A percentile compares a stretch with the other conserved stretches of the same genome.
Evolutionary conservation across 2,113 vertebrate genomes (phyloP).

Genomic region (Xenopus borealis): DNA sequence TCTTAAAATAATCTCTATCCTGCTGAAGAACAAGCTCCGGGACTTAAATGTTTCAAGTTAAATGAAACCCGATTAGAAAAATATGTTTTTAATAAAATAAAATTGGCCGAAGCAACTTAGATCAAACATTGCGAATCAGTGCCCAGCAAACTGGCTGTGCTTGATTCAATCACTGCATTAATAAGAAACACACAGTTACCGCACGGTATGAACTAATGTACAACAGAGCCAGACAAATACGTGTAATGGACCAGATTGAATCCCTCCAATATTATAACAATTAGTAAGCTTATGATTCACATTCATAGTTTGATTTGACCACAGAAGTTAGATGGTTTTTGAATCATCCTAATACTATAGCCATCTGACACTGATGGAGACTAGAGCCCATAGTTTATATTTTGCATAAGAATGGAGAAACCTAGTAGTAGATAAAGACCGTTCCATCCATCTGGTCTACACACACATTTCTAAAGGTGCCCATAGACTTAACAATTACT

Average conservation of each 20-base stretch:
- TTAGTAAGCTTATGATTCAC: neutral
- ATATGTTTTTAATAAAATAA: slow-evolving; percentile 55
- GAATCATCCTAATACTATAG: too few species aligned
- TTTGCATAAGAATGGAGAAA: too few species aligned
- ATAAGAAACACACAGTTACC: slow-evolving; percentile 47
- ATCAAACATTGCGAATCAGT: slow-evolving; percentile 56
- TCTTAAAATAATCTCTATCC: slow-evolving; percentile 7
- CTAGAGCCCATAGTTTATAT: too few species aligned
- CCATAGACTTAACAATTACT: too few species aligned
- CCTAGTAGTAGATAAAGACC: too few species aligned
- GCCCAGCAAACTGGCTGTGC: slow-evolving; percentile 47
- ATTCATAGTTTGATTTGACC: neutral
- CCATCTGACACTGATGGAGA: too few species aligned
- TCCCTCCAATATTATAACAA: slow-evolving; percentile 7
- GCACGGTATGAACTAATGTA: slow-evolving; percentile 32
- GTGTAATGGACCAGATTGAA: slow-evolving; percentile 16
- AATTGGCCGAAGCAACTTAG: slow-evolving; percentile 49
- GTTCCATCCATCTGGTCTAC: too few species aligned
- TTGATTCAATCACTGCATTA: slow-evolving; percentile 56
- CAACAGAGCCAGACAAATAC: slow-evolving; percentile 30
- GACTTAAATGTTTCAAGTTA: slow-evolving; percentile 63
- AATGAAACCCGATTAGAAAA: slow-evolving; percentile 56
- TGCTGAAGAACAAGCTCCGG: slow-evolving; percentile 53
- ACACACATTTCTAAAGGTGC: too few species aligned
- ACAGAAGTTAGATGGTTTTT: too few species aligned